Evolutionary conservation across 2,113 vertebrate species (phyloP), one percentile per base, ranked within the genome.

Genomic region (Atrichornis clamosus): DNA sequence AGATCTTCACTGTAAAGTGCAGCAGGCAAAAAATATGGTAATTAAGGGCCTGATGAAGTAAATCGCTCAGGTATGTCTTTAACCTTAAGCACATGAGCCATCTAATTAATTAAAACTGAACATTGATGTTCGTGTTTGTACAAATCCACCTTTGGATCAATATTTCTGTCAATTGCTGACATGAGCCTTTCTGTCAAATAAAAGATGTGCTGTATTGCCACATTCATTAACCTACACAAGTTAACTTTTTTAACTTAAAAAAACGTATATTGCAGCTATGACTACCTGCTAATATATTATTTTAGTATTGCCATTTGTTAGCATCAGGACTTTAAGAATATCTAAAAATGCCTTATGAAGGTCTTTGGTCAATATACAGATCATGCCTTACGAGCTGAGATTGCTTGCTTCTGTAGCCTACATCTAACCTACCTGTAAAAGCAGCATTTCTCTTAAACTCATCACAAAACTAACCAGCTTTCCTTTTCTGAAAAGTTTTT

Each of bases 1-100:
- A 95, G 92, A 91, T 95, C 93, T 91, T 77, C 85, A 32, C 60
- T 75, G 73, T 83, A 39, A 94, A 94, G 85, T 92, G 85, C 84
- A 94, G 92, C 70, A 92, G 63, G 95, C 82, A 95, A 95, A 93
- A 96, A 95, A 84, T 77, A 90, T 83, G 52, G 60, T 96, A 95
- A 97, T 96, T 90, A 90, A 93, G 72, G 95, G 58, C 82, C 95
- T 88, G 82, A 96, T 96, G 55, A 87, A 88, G 79, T 83, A 96
- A 88, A 84, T 94, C 70, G 73, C 87, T 93, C 64, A 77, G 30
- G 46, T 80, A 49, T 37, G 24, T 93, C 84, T 87, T 93, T 69
- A 97, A 65, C 82, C 63, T 93, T 69, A 80, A 88, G 82, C 39
- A 88, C 52, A 86, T 90, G 82, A 95, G 72, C 87, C 84, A 91